These are phyloP conservation scores for Poeciliopsis paucimaculata DNA, from an alignment of 2,797 vertebrate species.

Conservation along the genomic window DNA sequence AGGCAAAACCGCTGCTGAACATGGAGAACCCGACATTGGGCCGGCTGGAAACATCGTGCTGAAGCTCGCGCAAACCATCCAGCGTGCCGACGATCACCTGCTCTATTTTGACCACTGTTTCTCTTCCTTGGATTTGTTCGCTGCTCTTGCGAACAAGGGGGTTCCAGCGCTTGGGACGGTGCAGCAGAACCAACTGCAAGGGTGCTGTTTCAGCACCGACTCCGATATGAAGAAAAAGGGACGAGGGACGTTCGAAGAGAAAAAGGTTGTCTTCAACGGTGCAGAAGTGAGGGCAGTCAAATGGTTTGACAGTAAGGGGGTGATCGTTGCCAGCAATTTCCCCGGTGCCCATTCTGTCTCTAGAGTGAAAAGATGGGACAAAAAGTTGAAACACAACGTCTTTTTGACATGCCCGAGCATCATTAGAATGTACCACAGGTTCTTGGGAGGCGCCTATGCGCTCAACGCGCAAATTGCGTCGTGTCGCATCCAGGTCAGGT, in stretches of 20 bases:
- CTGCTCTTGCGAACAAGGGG: slow-evolving; percentile 16
- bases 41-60: slow-evolving; percentile 4
- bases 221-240: slow-evolving; percentile 16
- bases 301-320: slow-evolving; percentile 29
- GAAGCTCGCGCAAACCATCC: slow-evolving; percentile 5
- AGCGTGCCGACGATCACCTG: not conserved
- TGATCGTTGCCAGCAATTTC: slow-evolving; percentile 27
- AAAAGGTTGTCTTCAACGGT: slow-evolving; percentile 1
- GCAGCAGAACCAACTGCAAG: slow-evolving; percentile 9
- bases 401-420: slow-evolving; percentile 30
- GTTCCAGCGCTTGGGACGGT: slow-evolving; percentile 25
- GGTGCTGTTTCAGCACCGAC: slow-evolving; percentile 22
- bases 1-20: slow-evolving; percentile 4
- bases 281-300: slow-evolving; percentile 25
- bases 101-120: slow-evolving; percentile 7
- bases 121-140: slow-evolving; percentile 16
- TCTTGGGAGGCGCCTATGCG: not conserved
- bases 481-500: slow-evolving; percentile 6
- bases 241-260: slow-evolving; percentile 22
- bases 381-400: slow-evolving; percentile 18
- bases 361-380: slow-evolving; percentile 7
- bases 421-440: slow-evolving; percentile 11
- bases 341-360: slow-evolving; percentile 13
- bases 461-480: not conserved
- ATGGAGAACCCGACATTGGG: not conserved